Evolutionary conservation across 2,113 vertebrate species (phyloP).

Genomic region (Atlantisia rogersi): DNA sequence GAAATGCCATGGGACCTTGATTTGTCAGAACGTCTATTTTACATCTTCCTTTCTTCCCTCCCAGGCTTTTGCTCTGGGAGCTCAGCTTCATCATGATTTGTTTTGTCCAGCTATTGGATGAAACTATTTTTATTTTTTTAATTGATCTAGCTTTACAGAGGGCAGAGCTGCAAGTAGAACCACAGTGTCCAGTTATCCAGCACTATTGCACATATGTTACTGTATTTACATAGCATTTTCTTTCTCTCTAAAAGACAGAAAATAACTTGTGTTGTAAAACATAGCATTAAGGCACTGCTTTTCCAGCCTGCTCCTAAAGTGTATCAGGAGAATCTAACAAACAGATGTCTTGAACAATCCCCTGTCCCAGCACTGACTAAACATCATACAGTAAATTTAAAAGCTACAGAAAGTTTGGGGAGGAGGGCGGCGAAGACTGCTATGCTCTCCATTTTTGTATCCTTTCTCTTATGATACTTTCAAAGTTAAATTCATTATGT

Average conservation of each 20-base stretch:
- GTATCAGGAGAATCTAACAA: background rate
- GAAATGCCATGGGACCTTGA: background rate
- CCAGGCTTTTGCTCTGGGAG: background rate
- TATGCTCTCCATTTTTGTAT: background rate
- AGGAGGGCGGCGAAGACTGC: background rate
- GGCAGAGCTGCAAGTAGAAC: background rate
- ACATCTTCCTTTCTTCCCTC: background rate
- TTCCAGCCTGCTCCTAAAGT: background rate
- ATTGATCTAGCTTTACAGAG: background rate
- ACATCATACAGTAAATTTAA: background rate
- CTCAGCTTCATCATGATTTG: background rate
- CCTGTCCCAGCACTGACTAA: background rate
- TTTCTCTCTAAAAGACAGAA: background rate
- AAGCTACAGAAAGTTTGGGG: background rate
- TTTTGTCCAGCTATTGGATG: background rate
- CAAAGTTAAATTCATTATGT: background rate
- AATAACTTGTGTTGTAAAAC: background rate
- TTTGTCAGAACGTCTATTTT: background rate
- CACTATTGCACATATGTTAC: background rate
- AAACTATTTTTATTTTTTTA: background rate
- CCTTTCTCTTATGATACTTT: background rate
- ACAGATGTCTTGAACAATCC: background rate
- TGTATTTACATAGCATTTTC: background rate
- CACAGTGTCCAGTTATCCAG: background rate
- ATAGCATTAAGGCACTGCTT: background rate